Percentiles rank a stretch among this genome's conserved stretches.
These are phyloP conservation scores for Stenolophus ochropezus DNA, from an alignment of 2,888 invertebrate genomes.

Conservation along the genomic window DNA sequence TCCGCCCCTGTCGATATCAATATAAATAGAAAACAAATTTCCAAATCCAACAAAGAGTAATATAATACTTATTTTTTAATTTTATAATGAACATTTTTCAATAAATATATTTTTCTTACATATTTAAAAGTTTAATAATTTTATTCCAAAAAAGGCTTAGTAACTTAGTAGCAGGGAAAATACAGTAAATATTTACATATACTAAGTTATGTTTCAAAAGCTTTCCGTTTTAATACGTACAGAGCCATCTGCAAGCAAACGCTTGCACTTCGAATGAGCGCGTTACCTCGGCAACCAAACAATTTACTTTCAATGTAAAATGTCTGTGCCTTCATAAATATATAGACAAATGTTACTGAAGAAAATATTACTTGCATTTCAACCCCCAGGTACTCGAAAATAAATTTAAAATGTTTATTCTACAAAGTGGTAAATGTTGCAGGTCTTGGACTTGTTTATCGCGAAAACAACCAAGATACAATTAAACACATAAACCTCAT, in stretches of 20 bases:
- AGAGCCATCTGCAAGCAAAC: not conserved
- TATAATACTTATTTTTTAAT: no score
- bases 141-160: no score
- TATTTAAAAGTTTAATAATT: no score
- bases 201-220: no score
- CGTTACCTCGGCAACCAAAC: slow-evolving; percentile 14
- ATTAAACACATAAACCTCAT: slow-evolving; percentile 52
- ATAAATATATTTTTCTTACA: no score
- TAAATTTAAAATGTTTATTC: slow-evolving; percentile 8
- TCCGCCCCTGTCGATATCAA: no score
- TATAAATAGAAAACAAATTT: no score
- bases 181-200: no score
- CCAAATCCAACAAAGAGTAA: no score
- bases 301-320: slow-evolving; percentile 1
- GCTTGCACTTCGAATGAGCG: not conserved
- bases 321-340: not conserved
- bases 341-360: slow-evolving; percentile 41
- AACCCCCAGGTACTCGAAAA: slow-evolving; percentile 49
- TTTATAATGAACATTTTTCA: no score
- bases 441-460: slow-evolving; percentile 49
- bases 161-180: no score
- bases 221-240: not conserved
- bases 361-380: slow-evolving; percentile 51
- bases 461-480: slow-evolving; percentile 44
- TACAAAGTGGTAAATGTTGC: slow-evolving; percentile 2